phyloP scores from a whole-genome alignment of 2,113 vertebrate species.

The Merops nubicus region DNA sequence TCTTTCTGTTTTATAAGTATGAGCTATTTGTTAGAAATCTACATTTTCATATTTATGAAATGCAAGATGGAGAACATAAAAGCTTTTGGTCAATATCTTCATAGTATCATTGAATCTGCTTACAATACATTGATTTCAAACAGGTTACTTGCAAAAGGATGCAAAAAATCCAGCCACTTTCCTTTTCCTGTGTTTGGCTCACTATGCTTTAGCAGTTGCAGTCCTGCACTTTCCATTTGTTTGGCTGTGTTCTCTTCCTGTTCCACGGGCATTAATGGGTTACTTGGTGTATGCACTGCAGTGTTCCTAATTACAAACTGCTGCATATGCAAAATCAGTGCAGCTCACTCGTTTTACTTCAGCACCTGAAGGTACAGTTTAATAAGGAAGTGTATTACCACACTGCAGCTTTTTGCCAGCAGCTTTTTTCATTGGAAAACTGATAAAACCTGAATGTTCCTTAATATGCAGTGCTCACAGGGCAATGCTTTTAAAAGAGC shows the following conservation, averaged over 20 bases:
- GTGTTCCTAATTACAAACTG: neutral
- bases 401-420: slow-evolving; percentile 30
- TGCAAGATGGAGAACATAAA: neutral
- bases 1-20: neutral
- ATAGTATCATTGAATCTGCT: neutral
- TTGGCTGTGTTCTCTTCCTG: neutral
- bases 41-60: neutral
- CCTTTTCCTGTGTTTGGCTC: neutral
- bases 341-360: slow-evolving; percentile 8
- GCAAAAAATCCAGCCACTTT: neutral
- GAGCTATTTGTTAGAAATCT: neutral
- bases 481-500: neutral
- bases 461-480: neutral
- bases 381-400: slow-evolving; percentile 38
- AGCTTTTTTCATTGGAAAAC: slow-evolving; percentile 32
- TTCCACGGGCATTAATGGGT: neutral
- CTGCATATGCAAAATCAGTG: slow-evolving; percentile 8
- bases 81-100: neutral
- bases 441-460: slow-evolving; percentile 16
- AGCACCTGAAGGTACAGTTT: slow-evolving; percentile 54
- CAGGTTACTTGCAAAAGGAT: neutral
- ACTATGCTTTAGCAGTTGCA: neutral
- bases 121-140: neutral
- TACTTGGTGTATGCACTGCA: neutral
- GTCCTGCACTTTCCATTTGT: neutral